Evolutionary conservation across 2,888 invertebrate species (phyloP).

Genomic region (Pandemis cinnamomeana): DNA sequence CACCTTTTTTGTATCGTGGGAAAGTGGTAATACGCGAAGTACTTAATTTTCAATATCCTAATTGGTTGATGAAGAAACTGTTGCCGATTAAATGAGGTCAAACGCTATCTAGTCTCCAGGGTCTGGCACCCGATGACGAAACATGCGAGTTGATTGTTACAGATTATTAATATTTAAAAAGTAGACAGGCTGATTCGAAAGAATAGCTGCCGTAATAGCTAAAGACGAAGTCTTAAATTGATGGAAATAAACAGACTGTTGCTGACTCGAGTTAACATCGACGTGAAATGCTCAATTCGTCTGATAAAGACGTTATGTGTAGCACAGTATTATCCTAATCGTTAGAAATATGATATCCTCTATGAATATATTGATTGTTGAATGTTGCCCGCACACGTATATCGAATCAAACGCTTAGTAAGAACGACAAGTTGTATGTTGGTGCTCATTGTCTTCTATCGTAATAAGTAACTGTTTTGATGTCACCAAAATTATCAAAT

Average conservation of each 20-base stretch:
- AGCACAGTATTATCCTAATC: constrained; percentile 21
- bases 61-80: not conserved
- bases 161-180: constrained; percentile 5
- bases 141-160: not conserved
- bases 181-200: constrained; percentile 2
- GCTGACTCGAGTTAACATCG: constrained; percentile 18
- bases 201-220: not conserved
- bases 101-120: not conserved
- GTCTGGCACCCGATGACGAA: constrained; percentile 13
- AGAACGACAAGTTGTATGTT: constrained; percentile 26
- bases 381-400: constrained; percentile 17
- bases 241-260: not conserved
- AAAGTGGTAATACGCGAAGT: not conserved
- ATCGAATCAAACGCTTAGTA: constrained; percentile 18
- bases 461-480: constrained; percentile 14
- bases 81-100: not conserved
- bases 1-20: not conserved
- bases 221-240: constrained; percentile 16
- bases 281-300: constrained; percentile 33
- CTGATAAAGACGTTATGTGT: constrained; percentile 8
- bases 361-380: constrained; percentile 17
- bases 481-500: constrained; percentile 28
- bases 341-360: constrained; percentile 26
- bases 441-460: constrained; percentile 32
- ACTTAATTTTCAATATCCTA: not conserved